A percentile compares a stretch with the other conserved stretches of the same genome.
Evolutionary conservation across 2,113 vertebrate genomes (phyloP).

Genomic region (Prunella fulvescens): DNA sequence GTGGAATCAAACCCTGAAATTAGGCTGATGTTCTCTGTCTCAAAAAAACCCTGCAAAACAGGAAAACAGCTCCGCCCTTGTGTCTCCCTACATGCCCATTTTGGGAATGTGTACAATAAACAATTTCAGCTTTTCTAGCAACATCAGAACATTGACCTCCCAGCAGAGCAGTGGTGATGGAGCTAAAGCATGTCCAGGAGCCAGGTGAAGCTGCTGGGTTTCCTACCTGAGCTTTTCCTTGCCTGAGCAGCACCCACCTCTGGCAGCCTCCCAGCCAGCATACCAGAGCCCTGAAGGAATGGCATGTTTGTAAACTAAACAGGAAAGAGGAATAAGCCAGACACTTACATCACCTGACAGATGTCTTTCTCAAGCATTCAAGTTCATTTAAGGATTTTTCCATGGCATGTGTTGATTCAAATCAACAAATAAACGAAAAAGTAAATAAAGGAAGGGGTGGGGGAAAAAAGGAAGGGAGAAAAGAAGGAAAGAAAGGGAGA

Average conservation of each 20-base stretch:
- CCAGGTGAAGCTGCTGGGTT: background rate
- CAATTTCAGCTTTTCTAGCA: background rate
- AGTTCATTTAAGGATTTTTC: conserved; percentile 63
- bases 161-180: background rate
- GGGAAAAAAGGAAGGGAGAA: conserved; percentile 41
- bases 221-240: background rate
- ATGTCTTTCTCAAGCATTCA: conserved; percentile 57
- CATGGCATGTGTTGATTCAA: conserved; percentile 41
- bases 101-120: background rate
- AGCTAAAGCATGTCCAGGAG: background rate
- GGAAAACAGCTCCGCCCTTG: background rate
- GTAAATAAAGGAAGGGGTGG: background rate
- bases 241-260: background rate
- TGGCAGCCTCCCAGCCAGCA: background rate
- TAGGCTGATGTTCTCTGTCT: background rate
- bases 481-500: conserved; percentile 34
- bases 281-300: conserved; percentile 57
- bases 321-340: conserved; percentile 66
- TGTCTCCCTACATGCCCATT: background rate
- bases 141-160: background rate
- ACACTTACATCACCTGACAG: conserved; percentile 73
- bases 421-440: background rate
- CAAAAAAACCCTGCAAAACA: background rate
- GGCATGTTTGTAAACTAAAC: conserved; percentile 64
- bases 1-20: background rate